A percentile compares a stretch with the other conserved stretches of the same genome.
phyloP scores from a whole-genome alignment of 2,113 vertebrate species.

The Halichoerus grypus region DNA sequence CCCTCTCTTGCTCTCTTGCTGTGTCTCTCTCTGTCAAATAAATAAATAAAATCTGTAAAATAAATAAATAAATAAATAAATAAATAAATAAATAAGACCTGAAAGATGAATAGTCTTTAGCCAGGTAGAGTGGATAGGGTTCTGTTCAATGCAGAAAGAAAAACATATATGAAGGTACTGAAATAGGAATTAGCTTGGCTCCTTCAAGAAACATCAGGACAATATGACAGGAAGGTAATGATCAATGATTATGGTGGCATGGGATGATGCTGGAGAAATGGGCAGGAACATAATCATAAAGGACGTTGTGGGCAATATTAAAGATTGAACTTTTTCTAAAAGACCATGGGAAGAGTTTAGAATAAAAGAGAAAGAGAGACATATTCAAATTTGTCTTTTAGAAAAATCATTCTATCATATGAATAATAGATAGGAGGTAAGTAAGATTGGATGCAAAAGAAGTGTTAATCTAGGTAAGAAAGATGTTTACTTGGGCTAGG shows the following conservation, averaged over 20 bases:
- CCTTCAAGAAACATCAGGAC: not conserved
- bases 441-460: not conserved
- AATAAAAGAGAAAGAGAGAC: not conserved
- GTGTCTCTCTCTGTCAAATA: too few species aligned
- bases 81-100: not conserved
- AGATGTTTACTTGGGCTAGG: not conserved
- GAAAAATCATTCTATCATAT: not conserved
- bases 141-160: not conserved
- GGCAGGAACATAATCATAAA: not conserved
- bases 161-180: not conserved
- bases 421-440: not conserved
- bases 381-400: not conserved
- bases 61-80: too few species aligned
- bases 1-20: too few species aligned
- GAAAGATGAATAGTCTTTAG: not conserved
- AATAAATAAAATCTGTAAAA: too few species aligned
- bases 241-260: not conserved
- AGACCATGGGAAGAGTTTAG: not conserved
- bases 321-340: not conserved
- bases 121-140: not conserved
- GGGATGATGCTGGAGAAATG: not conserved
- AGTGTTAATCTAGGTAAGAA: not conserved
- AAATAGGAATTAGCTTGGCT: not conserved
- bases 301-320: not conserved
- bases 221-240: not conserved